Conservation (phyloP, 2,797 vertebrate species). For the Gambelia wislizenii region DNA sequence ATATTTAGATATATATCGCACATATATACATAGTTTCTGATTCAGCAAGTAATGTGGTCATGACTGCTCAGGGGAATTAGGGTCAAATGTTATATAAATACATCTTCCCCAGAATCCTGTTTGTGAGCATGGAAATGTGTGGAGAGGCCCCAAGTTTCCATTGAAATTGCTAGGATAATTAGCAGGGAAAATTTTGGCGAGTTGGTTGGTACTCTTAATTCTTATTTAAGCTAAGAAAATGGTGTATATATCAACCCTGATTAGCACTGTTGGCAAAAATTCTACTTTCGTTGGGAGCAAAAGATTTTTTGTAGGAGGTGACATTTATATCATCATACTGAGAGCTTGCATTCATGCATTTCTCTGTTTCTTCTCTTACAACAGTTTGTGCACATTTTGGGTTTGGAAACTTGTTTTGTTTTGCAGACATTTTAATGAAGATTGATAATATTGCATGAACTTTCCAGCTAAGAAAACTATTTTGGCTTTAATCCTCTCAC, state of each 20-base stretch:
- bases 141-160: neutral
- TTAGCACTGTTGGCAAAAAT: slow-evolving; percentile 47
- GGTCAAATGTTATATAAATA: neutral
- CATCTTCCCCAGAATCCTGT: neutral
- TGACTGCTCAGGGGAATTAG: neutral
- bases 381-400: slow-evolving; percentile 9
- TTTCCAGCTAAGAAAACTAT: slow-evolving; percentile 31
- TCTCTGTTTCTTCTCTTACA: neutral
- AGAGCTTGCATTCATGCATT: neutral
- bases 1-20: neutral
- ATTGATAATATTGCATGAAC: slow-evolving; percentile 5
- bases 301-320: neutral
- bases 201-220: slow-evolving; percentile 28
- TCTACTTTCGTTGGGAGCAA: slow-evolving; percentile 23
- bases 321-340: neutral
- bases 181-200: neutral
- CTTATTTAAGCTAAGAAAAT: slow-evolving; percentile 25
- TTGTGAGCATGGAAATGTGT: neutral
- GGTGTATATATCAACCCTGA: slow-evolving; percentile 26
- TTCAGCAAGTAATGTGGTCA: neutral
- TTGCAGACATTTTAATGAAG: slow-evolving; percentile 22
- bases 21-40: neutral
- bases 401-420: neutral
- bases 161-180: slow-evolving; percentile 14
- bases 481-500: slow-evolving; percentile 35